phyloP scores from a whole-genome alignment of 2,113 vertebrate genomes.

The Marcusenius ussheri region DNA sequence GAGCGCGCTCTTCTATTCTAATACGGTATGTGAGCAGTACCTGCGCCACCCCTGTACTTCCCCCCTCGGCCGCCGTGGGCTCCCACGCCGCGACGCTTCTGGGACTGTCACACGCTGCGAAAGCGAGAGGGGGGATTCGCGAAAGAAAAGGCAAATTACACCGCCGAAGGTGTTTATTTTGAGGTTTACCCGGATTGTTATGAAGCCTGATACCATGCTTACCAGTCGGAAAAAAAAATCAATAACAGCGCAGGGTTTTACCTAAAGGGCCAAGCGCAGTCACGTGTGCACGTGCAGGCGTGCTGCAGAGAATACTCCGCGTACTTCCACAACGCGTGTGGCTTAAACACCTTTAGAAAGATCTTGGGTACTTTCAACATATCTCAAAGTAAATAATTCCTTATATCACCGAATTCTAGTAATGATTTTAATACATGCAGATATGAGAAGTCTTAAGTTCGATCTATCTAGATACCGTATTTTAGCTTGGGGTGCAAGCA shows the following conservation, averaged over 20 bases:
- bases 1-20: not conserved
- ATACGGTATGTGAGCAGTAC: not conserved
- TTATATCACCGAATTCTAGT: not conserved
- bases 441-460: not conserved
- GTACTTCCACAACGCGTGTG: not conserved
- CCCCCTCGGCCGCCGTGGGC: not conserved
- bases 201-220: not conserved
- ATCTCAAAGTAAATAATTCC: not conserved
- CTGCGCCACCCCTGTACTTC: not conserved
- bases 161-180: not conserved
- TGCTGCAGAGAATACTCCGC: not conserved
- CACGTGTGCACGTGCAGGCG: not conserved
- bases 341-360: not conserved
- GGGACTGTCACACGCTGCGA: not conserved
- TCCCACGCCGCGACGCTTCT: not conserved
- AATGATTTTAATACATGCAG: not conserved
- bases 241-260: not conserved
- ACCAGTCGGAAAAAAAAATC: not conserved
- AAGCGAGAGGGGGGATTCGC: not conserved
- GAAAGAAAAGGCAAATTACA: not conserved
- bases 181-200: not conserved
- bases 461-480: not conserved
- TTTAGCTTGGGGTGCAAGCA: not conserved
- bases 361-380: not conserved
- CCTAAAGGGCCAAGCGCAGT: not conserved